A percentile compares a stretch with the other conserved stretches of the same genome.
phyloP scores from a whole-genome alignment of 2,797 vertebrate genomes.

The Micropoecilia bifurca region DNA sequence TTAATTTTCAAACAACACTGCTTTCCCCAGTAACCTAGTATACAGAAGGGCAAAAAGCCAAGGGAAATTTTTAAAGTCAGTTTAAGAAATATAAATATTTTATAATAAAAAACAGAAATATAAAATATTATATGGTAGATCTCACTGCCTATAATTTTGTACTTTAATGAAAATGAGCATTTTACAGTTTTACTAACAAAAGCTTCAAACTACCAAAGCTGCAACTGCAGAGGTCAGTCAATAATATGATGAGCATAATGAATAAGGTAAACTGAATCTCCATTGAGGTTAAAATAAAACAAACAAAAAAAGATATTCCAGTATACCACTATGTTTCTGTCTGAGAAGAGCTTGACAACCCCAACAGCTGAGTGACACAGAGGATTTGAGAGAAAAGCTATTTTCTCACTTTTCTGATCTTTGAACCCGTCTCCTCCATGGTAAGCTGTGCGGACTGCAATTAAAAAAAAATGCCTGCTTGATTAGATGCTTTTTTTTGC shows the following conservation, averaged over 20 bases:
- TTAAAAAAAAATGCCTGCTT: conserved; percentile 72
- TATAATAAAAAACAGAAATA: background rate
- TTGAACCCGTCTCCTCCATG: conserved; percentile 55
- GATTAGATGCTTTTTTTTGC: conserved; percentile 77
- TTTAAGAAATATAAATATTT: background rate
- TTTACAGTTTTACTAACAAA: conserved; percentile 43
- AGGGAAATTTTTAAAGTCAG: background rate
- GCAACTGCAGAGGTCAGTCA: conserved; percentile 52
- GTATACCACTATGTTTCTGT: conserved; percentile 50
- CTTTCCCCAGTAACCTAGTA: background rate
- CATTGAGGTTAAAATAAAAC: conserved; percentile 40
- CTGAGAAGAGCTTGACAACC: conserved; percentile 39
- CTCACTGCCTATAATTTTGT: conserved; percentile 8
- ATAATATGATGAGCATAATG: conserved; percentile 46
- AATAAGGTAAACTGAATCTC: conserved; percentile 37
- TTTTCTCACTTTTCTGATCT: conserved; percentile 62
- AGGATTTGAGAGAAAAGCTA: conserved; percentile 41
- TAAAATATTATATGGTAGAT: background rate
- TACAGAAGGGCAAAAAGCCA: background rate
- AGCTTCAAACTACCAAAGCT: conserved; percentile 42
- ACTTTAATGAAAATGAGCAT: conserved; percentile 48
- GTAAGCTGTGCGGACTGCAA: conserved; percentile 77
- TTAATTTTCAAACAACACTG: background rate
- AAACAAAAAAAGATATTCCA: conserved; percentile 21
- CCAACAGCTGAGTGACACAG: conserved; percentile 42